Evolutionary conservation across 2,797 vertebrate genomes (phyloP), one percentile per base, ranked within the genome.

Genomic region (Coracias cyanogaster): DNA sequence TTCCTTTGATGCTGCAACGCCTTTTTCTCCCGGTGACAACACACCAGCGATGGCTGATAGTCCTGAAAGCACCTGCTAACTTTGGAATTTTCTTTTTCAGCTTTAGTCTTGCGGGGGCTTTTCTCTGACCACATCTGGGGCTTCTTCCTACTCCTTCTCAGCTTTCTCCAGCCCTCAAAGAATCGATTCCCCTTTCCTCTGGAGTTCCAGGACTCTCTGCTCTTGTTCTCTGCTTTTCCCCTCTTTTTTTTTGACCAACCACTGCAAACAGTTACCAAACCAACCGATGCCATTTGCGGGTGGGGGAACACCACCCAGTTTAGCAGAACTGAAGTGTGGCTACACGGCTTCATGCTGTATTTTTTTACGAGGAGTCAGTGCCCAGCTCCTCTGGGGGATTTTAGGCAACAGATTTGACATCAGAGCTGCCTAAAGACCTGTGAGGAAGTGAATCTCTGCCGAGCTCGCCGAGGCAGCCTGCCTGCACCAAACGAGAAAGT

Each of bases 21-120:
- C 82, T 94, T 96, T 93, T 89, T 94, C 88, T 91, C 80, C 62
- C 95, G 82, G 52, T 86, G 82, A 92, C 88, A 96, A 93, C 89
- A 80, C 55, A 61, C 21, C 19, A 12, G 52, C 0, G 0, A 77
- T 77, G 55, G 80, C 82, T 91, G 87, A 79, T 82, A 95, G 72
- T 89, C 94, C 82, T 96, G 73, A 90, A 95, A 93, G 89, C 35
- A 88, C 74, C 48, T 74, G 77, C 89, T 95, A 94, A 70, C 43
- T 86, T 21, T 65, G 54, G 83, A 65, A 86, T 83, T 88, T 66
- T 78, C 62, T 25, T 86, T 91, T 90, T 65, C 74, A 78, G 41
- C 60, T 84, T 78, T 57, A 76, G 62, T 48, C 46, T 78, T 54
- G 15, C 5, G 33, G 39, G 62, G 43, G 64, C 21, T 94, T 93